These are phyloP conservation scores for Trypoxylon attenuatum DNA, from an alignment of 2,888 invertebrate species.

Conservation along the genomic window DNA sequence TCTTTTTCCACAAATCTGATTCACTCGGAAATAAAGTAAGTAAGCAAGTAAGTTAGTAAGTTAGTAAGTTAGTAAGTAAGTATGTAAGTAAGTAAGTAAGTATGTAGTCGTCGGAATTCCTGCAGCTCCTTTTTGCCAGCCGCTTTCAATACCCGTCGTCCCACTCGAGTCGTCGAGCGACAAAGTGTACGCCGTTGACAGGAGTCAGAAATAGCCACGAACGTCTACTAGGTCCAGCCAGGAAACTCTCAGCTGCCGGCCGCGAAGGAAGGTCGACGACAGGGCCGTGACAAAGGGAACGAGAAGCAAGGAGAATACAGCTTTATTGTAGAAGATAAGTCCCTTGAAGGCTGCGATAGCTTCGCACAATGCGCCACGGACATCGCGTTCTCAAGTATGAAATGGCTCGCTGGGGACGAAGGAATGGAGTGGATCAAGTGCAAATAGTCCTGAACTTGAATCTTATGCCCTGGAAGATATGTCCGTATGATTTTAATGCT, in stretches of 20 bases:
- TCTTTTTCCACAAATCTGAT: no score
- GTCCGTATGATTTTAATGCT: no score
- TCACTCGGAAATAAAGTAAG: no score
- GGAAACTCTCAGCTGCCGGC: constrained; percentile 18
- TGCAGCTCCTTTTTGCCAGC: constrained; percentile 1
- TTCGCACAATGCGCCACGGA: neutral
- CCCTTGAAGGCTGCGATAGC: neutral
- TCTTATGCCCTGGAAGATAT: no score
- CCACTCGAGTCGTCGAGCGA: constrained; percentile 3
- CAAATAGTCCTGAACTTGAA: no score
- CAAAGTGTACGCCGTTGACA: constrained; percentile 42
- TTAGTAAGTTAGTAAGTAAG: no score
- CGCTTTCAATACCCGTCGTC: constrained; percentile 1
- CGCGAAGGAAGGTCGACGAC: neutral
- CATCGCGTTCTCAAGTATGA: no score
- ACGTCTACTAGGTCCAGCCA: constrained; percentile 12
- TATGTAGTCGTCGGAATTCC: no score
- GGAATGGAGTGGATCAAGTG: no score
- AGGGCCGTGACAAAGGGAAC: neutral
- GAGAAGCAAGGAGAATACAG: neutral
- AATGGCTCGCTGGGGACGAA: no score
- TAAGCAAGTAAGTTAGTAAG: no score
- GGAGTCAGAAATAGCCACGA: constrained; percentile 50
- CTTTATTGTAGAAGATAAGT: neutral
- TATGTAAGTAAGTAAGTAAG: no score